Evolutionary conservation across 37 sponge, comb jelly and placozoan species (phyloP), one percentile per base, ranked within the genome.

Genomic region (Ephydatia muelleri): DNA sequence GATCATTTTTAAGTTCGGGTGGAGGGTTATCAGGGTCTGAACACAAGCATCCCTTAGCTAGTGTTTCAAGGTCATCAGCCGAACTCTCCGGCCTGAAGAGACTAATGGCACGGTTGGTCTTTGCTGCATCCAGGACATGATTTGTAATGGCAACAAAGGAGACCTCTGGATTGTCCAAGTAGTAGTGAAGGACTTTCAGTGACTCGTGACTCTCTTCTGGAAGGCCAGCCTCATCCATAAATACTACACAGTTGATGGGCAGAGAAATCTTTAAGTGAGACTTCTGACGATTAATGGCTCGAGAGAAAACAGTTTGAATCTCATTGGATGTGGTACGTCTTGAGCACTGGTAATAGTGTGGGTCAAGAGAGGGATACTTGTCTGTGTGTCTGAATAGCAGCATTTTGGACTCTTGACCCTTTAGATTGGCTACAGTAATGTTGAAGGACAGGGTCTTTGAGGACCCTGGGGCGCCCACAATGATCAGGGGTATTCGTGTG

Each of bases 391-490:
- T 31, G 48, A 87, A 80, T 30, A 79, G 33, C 33, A 0, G 30
- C 67, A 38, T 87, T 49, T 23, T 23, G 26, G 82, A 81, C 9
- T 28, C 65, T 12, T 26, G 29, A 6, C 88, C 92, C 65, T 80
- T 88, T 19, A 91, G 33, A 48, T 87, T 88, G 0, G 40, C 48
- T 0, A 77, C 68, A 35, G 88, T 85, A 27, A 91, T 27, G 49
- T 87, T 87, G 76, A 91, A 88, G 0, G 93, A 92, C 31, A 92
- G 89, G 5, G 93, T 92, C 69, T 92, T 92, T 36, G 89, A 91
- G 23, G 89, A 89, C 28, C 93, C 93, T 25, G 93, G 93, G 30
- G 89, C 86, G 28, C 93, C 93, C 16, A 92, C 93, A 27, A 92
- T 92, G 69, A 92, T 92, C 22, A 92, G 78, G 30, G 93, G 93